Evolutionary conservation across 2,888 invertebrate species (phyloP).

Genomic region (Pristionchus japonicus): DNA sequence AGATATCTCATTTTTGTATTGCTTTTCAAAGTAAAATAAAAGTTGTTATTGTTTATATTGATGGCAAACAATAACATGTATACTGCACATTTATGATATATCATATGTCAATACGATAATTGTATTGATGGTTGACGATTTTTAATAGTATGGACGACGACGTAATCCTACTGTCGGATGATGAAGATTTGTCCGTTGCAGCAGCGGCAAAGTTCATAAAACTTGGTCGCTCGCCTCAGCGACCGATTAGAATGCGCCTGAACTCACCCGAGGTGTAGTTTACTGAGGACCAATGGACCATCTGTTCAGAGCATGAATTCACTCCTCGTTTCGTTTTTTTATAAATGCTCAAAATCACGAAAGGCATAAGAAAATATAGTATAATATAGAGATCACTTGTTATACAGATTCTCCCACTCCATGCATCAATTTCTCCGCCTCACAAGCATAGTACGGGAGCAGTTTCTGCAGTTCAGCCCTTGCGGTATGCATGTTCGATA

Average conservation of each 20-base stretch:
- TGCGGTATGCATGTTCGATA: too few relatives aligned
- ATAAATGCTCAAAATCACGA: too few relatives aligned
- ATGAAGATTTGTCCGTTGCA: background rate
- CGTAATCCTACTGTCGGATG: slow-evolving; percentile 17
- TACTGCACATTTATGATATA: background rate
- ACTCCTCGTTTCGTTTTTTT: too few relatives aligned
- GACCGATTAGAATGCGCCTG: background rate
- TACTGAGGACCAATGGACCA: too few relatives aligned
- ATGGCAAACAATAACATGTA: background rate
- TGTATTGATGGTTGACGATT: too few relatives aligned
- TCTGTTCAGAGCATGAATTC: too few relatives aligned
- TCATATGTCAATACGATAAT: background rate
- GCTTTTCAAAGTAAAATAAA: background rate
- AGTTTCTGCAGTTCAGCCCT: background rate
- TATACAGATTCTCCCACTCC: background rate
- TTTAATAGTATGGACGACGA: slow-evolving; percentile 1
- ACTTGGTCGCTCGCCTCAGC: background rate
- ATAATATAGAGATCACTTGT: background rate
- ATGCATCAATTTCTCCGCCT: background rate
- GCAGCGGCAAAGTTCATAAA: background rate
- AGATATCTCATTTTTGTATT: background rate
- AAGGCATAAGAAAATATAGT: too few relatives aligned
- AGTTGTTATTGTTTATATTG: background rate
- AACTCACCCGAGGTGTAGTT: background rate
- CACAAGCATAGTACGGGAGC: background rate